Base-by-base conservation (phyloP, 2,888 invertebrate species). In the Bruchidius siliquastri region DNA sequence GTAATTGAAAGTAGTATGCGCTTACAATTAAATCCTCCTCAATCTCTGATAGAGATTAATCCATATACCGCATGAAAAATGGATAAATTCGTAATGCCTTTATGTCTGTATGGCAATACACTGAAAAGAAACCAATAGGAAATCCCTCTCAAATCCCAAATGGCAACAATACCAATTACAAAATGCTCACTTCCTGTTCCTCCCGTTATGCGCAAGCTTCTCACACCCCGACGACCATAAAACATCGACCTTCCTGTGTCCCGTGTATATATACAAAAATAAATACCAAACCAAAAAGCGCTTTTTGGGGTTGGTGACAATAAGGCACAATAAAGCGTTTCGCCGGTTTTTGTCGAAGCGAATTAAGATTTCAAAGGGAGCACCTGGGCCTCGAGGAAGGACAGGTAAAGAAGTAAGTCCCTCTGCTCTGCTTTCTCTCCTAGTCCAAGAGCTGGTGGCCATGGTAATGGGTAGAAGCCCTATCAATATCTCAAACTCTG, bases 291-390 rank as follows among this genome's bases (percentile, higher is more conserved):
- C 0, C 21, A 26, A 20, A 71, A 71, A 71, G 68, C 67, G 32
- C 26, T 22, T 67, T 67, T 68, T 71, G 67, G 22, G 71, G 71
- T 71, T 18, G 71, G 68, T 67, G 67, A 67, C 71, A 49, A 49
- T 49, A 49, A 49, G 18, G 49, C 49, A 49, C 49, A 49, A 49
- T 49, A 49, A 49, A 49, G 49, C 49, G 49, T 49, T 49, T 49
- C 69, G 26, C 21, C 69, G 26, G 21, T 69, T 69, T 71, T 67
- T 77, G 79, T 82, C 82, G 81, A 81, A 81, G 81, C 78, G 78
- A 83, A 83, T 83, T 83, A 81, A 83, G 83, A 81, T 82, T 82
- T 83, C 80, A 82, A 82, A 82, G 75, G 80, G 77, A 77, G 77
- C 83, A 83, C 81, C 83, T 83, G 83, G 78, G 81, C 49, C 49